Evolutionary conservation across 2,797 vertebrate genomes (phyloP).

Genomic region (Channallabes apus): DNA sequence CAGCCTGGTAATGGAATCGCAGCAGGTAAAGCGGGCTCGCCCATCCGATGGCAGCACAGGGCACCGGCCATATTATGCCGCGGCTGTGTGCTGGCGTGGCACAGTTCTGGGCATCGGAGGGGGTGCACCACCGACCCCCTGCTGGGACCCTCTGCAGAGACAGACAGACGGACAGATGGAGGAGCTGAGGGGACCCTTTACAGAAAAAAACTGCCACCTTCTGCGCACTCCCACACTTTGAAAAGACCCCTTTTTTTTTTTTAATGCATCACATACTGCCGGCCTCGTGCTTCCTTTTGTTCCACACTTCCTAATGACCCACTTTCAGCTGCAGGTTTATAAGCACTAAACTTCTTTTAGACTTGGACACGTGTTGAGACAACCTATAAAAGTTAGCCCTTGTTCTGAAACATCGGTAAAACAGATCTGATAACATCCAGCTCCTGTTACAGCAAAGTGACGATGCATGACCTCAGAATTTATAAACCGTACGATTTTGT

Average conservation of each 20-base stretch:
- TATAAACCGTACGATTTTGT: not conserved
- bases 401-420: not conserved
- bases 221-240: slow-evolving; percentile 46
- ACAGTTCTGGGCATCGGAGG: slow-evolving; percentile 55
- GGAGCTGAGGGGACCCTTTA: slow-evolving; percentile 51
- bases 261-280: slow-evolving; percentile 38
- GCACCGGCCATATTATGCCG: slow-evolving; percentile 57
- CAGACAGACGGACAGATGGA: slow-evolving; percentile 67
- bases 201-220: slow-evolving; percentile 48
- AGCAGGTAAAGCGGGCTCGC: slow-evolving; percentile 72
- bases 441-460: no score
- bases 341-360: slow-evolving; percentile 1
- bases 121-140: slow-evolving; percentile 50
- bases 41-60: slow-evolving; percentile 70
- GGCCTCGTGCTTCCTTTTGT: slow-evolving; percentile 36
- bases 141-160: slow-evolving; percentile 64
- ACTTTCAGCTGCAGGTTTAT: slow-evolving; percentile 43
- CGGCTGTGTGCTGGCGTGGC: slow-evolving; percentile 52
- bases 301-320: slow-evolving; percentile 48
- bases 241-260: slow-evolving; percentile 47
- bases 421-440: not conserved
- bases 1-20: slow-evolving; percentile 79
- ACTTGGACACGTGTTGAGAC: not conserved
- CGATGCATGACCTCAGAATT: not conserved
- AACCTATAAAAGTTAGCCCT: not conserved